Percentiles rank a stretch among this genome's conserved stretches.
Evolutionary conservation across 2,113 vertebrate genomes (phyloP).

Genomic region (Scytalopus superciliaris): DNA sequence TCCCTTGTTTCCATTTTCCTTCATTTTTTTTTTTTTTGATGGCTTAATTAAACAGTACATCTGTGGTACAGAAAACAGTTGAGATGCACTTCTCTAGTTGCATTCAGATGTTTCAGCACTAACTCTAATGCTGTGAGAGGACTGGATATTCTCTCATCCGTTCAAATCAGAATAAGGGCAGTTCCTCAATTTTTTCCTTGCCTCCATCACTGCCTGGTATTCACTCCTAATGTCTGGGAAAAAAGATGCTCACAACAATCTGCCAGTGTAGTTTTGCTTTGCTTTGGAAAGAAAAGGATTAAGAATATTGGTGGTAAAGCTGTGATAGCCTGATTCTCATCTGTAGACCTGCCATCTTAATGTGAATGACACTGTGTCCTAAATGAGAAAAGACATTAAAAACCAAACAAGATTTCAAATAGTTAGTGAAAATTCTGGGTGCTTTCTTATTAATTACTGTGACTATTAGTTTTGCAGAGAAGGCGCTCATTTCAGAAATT

Average conservation of each 20-base stretch:
- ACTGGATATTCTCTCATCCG: not conserved
- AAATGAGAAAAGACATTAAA: not conserved
- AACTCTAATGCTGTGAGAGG: not conserved
- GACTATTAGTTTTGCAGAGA: not conserved
- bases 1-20: conserved; percentile 22
- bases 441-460: not conserved
- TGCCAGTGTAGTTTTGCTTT: not conserved
- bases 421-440: not conserved
- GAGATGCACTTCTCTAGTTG: not conserved
- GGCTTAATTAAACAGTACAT: conserved; percentile 58
- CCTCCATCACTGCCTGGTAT: not conserved
- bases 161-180: not conserved
- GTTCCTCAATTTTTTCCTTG: not conserved
- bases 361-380: not conserved
- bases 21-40: not conserved
- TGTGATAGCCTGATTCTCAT: not conserved
- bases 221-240: not conserved
- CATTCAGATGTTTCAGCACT: conserved; percentile 34
- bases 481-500: not conserved
- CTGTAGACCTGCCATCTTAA: not conserved
- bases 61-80: conserved; percentile 17
- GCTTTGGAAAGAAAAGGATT: not conserved
- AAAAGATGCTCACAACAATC: not conserved
- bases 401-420: not conserved
- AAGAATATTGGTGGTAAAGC: not conserved